Evolutionary conservation across 2,888 invertebrate genomes (phyloP), one percentile per base, ranked within the genome.

Genomic region (Stenichneumon culpator): DNA sequence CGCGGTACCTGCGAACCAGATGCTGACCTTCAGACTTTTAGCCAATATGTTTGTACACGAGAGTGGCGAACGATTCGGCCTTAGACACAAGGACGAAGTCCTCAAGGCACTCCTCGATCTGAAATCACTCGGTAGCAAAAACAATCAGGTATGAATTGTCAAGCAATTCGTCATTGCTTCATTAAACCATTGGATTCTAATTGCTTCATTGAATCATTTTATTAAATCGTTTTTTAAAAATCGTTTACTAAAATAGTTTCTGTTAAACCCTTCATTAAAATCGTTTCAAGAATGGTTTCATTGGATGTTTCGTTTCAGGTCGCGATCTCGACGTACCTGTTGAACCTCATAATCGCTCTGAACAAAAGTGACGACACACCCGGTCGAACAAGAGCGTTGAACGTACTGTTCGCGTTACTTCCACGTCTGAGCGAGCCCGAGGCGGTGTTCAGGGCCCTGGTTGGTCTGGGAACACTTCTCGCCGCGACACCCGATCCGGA

Each of bases 31-130:
- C 90, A 96, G 98, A 14, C 96, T 97, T 67, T 91, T 99, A 1
- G 96, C 97, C 87, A 99, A 99, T 94, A 96, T 98, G 91, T 97
- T 98, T 94, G 94, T 95, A 22, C 97, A 97, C 89, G 94, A 95
- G 79, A 93, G 94, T 5, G 97, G 97, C 0, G 96, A 97, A 93
- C 95, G 95, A 92, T 89, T 96, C 65, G 95, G 96, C 70, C 93
- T 96, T 63, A 94, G 95, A 0, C 95, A 96, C 65, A 94, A 95
- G 60, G 96, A 96, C 83, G 94, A 94, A 65, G 92, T 96, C 72
- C 92, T 97, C n/a, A 93, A 95, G 63, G 95, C 95, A 89, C 90
- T 96, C 0, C 91, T 96, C 28, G 94, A 95, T 22, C 94, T 96
- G 82, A 92, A 95, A 78, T 91, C 94, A 0, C 94, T 95, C 72